phyloP scores from a whole-genome alignment of 2,797 vertebrate genomes.

The Poecilia picta region DNA sequence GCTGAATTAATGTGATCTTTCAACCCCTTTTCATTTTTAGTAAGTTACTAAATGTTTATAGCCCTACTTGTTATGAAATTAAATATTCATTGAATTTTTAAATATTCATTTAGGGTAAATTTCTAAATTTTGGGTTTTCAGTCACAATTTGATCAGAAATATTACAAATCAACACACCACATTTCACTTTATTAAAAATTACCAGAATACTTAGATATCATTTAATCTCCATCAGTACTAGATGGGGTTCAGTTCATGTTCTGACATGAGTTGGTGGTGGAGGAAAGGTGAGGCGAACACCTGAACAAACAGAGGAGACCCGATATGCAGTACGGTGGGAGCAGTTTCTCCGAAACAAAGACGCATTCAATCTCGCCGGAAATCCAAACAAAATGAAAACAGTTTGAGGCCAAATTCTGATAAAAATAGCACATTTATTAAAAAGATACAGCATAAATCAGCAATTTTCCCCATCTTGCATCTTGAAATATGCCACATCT shows the following conservation, averaged over 20 bases:
- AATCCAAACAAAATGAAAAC: constrained; percentile 25
- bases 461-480: constrained; percentile 66
- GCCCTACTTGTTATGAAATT: too few species aligned
- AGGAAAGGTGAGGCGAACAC: constrained; percentile 51
- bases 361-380: background rate
- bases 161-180: background rate
- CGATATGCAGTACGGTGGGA: background rate
- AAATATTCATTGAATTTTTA: background rate
- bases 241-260: constrained; percentile 10
- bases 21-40: too few species aligned
- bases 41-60: too few species aligned
- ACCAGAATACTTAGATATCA: background rate
- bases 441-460: constrained; percentile 83
- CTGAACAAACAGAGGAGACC: constrained; percentile 60
- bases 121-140: background rate
- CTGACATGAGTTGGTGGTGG: constrained; percentile 36
- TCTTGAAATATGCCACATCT: constrained; percentile 50
- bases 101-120: background rate
- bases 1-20: too few species aligned
- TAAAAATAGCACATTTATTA: constrained; percentile 90
- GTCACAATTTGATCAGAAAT: background rate
- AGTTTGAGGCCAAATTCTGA: constrained; percentile 66
- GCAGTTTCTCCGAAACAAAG: background rate
- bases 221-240: background rate
- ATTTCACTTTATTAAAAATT: background rate